Conservation (phyloP, 2,113 vertebrate species). For the Manacus vitellinus region DNA sequence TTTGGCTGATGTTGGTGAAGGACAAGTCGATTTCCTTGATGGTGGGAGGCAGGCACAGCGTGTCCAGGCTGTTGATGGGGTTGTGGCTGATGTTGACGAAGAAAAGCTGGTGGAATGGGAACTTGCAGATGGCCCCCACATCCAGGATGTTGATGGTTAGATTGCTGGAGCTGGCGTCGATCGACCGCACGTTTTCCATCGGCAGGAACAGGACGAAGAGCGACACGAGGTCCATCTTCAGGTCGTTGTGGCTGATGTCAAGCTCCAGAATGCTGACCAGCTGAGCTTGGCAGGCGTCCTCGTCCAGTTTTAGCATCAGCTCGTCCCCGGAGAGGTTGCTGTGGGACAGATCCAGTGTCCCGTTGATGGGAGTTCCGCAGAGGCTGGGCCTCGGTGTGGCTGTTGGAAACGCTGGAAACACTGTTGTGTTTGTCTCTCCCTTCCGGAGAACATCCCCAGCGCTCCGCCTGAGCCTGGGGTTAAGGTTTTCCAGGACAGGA, state of each 20-base stretch:
- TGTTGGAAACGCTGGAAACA: background rate
- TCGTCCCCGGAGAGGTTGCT: background rate
- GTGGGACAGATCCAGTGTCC: background rate
- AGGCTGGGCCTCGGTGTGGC: rapidly evolving
- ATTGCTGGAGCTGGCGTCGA: slow-evolving; percentile 30
- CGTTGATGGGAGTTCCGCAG: background rate
- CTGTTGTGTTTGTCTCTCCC: background rate
- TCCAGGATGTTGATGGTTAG: slow-evolving; percentile 26
- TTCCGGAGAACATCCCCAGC: background rate
- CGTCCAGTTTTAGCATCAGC: background rate
- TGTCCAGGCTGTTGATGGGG: slow-evolving; percentile 53
- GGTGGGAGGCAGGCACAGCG: slow-evolving; percentile 10
- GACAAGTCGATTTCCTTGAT: slow-evolving; percentile 54
- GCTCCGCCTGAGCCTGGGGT: background rate
- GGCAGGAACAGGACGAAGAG: background rate
- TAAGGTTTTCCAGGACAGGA: background rate
- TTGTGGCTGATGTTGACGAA: slow-evolving; percentile 65
- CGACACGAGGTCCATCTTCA: slow-evolving; percentile 16
- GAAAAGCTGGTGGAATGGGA: background rate
- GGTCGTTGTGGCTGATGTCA: slow-evolving; percentile 8
- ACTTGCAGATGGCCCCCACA: rapidly evolving
- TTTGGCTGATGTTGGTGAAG: slow-evolving; percentile 56
- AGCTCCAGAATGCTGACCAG: background rate
- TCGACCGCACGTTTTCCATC: background rate
- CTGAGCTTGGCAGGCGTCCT: background rate